Percentiles rank a stretch among this genome's conserved stretches.
These are phyloP conservation scores for Thymelicus sylvestris DNA, from an alignment of 2,888 invertebrate genomes.

Conservation along the genomic window DNA sequence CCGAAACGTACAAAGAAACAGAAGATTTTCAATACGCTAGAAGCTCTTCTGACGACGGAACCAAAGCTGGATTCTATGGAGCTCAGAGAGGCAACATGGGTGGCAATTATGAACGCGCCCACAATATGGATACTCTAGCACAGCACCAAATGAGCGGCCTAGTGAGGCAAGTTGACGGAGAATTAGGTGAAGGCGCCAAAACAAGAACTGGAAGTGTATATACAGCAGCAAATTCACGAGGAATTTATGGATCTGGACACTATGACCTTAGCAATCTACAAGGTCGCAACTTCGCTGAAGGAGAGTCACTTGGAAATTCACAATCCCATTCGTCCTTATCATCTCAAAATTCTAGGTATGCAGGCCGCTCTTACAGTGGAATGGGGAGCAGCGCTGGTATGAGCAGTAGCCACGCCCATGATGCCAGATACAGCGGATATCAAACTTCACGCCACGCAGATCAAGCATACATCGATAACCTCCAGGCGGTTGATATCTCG, in stretches of 20 bases:
- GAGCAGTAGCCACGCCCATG: conserved; percentile 49
- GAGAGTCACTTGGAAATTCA: conserved; percentile 45
- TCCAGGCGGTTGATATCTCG: conserved; percentile 52
- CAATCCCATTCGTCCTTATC: conserved; percentile 48
- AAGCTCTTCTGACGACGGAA: conserved; percentile 77
- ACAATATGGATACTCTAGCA: conserved; percentile 78
- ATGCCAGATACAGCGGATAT: conserved; percentile 52
- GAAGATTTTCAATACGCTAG: conserved; percentile 80
- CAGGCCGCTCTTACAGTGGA: conserved; percentile 40
- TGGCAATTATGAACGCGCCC: conserved; percentile 78
- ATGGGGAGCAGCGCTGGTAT: conserved; percentile 46
- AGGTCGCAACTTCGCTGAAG: conserved; percentile 74
- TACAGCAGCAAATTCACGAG: conserved; percentile 74
- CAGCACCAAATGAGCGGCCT: conserved; percentile 78
- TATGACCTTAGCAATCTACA: conserved; percentile 68
- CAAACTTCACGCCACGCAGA: conserved; percentile 47
- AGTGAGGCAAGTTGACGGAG: conserved; percentile 71
- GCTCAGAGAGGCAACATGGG: conserved; percentile 82
- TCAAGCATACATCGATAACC: conserved; percentile 50
- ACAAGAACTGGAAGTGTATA: conserved; percentile 70
- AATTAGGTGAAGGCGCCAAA: conserved; percentile 70
- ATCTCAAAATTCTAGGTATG: conserved; percentile 44
- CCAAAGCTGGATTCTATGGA: conserved; percentile 74
- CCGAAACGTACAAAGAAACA: conserved; percentile 74
- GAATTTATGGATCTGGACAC: conserved; percentile 69